These are phyloP conservation scores for Zosterops hypoxanthus DNA, from an alignment of 2,113 vertebrate species.

Conservation along the genomic window DNA sequence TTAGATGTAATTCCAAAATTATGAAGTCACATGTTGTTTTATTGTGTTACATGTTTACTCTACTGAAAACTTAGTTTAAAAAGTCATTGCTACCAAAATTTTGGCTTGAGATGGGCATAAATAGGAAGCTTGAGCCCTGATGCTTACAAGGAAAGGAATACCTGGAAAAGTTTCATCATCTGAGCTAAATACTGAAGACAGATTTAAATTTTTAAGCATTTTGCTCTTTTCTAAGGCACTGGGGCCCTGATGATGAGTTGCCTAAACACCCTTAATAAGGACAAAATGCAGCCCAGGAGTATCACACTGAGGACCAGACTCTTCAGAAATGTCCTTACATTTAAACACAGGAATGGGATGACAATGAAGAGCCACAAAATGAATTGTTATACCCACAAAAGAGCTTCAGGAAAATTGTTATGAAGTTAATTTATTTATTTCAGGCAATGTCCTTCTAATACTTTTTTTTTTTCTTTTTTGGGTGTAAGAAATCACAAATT, in stretches of 20 bases:
- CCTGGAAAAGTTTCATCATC: background rate
- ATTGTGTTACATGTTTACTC: accelerated
- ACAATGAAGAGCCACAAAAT: background rate
- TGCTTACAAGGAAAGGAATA: background rate
- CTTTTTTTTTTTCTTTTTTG: background rate
- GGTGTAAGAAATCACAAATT: background rate
- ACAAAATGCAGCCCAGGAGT: background rate
- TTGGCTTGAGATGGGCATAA: background rate
- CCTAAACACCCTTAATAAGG: background rate
- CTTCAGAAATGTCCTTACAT: background rate
- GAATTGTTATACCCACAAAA: background rate
- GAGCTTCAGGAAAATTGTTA: background rate
- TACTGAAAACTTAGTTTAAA: background rate
- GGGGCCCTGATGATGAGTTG: background rate
- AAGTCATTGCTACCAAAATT: background rate
- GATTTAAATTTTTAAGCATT: background rate
- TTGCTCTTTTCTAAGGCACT: background rate
- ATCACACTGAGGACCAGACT: background rate
- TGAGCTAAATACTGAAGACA: background rate
- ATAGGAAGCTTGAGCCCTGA: background rate
- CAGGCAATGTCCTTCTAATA: background rate
- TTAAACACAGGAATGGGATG: background rate
- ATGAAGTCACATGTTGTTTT: background rate
- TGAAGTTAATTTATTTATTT: background rate
- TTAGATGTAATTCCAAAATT: background rate